These are phyloP conservation scores for Tyrannus savana DNA, from an alignment of 2,113 vertebrate species.

Conservation along the genomic window DNA sequence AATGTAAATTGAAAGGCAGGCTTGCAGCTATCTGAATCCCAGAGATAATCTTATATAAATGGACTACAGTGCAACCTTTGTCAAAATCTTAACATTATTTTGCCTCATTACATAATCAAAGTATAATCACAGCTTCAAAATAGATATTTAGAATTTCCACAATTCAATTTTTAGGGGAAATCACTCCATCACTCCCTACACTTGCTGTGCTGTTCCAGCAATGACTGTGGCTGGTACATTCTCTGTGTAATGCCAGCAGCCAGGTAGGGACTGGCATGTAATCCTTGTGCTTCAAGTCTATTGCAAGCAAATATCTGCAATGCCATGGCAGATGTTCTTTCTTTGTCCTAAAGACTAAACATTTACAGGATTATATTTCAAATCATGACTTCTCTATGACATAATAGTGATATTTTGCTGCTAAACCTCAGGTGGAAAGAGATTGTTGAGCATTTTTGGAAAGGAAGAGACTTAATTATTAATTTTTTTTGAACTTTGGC, in stretches of 20 bases:
- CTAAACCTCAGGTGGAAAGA: not conserved
- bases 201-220: not conserved
- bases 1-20: constrained; percentile 28
- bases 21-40: constrained; percentile 12
- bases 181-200: not conserved
- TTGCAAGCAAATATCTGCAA: not conserved
- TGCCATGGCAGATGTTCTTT: not conserved
- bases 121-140: not conserved
- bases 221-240: not conserved
- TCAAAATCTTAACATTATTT: constrained; percentile 19
- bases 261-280: not conserved
- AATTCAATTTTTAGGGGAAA: not conserved
- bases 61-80: not conserved
- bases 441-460: not conserved
- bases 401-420: not conserved
- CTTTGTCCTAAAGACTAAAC: not conserved
- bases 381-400: not conserved
- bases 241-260: not conserved
- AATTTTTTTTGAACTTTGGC: not conserved
- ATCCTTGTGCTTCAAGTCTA: not conserved
- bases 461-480: not conserved
- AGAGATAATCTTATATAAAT: constrained; percentile 48
- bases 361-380: not conserved
- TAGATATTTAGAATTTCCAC: not conserved
- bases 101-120: constrained; percentile 18